These are phyloP conservation scores for Cyclophora albipunctata DNA, from an alignment of 2,888 invertebrate genomes.

Conservation along the genomic window DNA sequence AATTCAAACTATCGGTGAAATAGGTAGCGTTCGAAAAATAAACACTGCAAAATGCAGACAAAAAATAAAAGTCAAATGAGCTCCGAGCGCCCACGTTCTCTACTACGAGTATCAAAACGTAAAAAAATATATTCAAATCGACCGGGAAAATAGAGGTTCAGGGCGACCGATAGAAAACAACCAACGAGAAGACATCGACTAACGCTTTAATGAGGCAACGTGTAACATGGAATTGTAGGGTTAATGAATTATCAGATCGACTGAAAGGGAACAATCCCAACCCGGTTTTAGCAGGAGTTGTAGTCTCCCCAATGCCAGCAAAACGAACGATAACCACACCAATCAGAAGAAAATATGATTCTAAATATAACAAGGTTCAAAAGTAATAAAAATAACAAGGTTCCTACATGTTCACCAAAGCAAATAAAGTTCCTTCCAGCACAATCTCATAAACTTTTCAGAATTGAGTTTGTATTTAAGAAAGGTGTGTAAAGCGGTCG, in stretches of 20 bases:
- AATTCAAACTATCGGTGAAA: slow-evolving; percentile 55
- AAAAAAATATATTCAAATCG: slow-evolving; percentile 28
- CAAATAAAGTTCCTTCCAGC: slow-evolving; percentile 42
- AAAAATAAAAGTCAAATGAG: slow-evolving; percentile 45
- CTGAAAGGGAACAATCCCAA: slow-evolving; percentile 23
- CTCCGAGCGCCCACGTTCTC: slow-evolving; percentile 20
- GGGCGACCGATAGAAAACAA: slow-evolving; percentile 24
- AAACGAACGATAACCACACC: too few relatives aligned
- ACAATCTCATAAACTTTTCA: slow-evolving; percentile 45
- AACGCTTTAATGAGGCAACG: slow-evolving; percentile 42
- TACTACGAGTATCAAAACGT: slow-evolving; percentile 24
- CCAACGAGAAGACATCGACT: slow-evolving; percentile 24
- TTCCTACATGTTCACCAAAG: slow-evolving; percentile 28
- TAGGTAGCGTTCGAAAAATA: slow-evolving; percentile 50
- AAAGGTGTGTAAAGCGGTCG: slow-evolving; percentile 30
- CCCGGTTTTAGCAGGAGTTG: too few relatives aligned
- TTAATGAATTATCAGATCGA: slow-evolving; percentile 40
- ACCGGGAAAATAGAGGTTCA: slow-evolving; percentile 29
- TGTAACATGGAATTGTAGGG: slow-evolving; percentile 28
- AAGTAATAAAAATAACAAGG: slow-evolving; percentile 30
- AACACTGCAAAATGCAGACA: slow-evolving; percentile 31
- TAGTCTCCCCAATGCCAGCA: too few relatives aligned
- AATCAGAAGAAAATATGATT: slow-evolving; percentile 25
- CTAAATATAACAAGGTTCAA: too few relatives aligned
- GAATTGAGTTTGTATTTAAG: slow-evolving; percentile 46